Evolutionary conservation across 1,140 invertebrate genomes (phyloP), one percentile per base, ranked within the genome.

Genomic region (Dreissena rostriformis): DNA sequence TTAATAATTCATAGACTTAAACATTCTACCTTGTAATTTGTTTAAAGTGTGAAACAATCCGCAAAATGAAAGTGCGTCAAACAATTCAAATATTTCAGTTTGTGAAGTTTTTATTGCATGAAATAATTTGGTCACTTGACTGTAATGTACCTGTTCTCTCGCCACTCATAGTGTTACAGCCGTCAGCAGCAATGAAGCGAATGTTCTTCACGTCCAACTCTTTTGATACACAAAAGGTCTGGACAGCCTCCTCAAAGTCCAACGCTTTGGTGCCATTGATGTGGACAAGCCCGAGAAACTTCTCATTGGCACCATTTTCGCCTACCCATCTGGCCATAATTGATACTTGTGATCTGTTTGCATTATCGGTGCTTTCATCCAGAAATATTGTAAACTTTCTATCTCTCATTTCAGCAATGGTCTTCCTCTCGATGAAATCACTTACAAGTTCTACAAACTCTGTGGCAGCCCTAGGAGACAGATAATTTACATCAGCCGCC

Each of bases 141-240:
- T 8, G 6, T 66, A 28, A 61, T n/a, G 39, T 76, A 80, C 78
- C 84, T 55, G n/a, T 68, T n/a, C 68, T 77, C 49, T 76, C 51
- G 1, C 71, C 77, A 57, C 72, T 85, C 77, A 76, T 85, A 17
- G 77, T 85, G 29, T 70, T 81, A 53, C 53, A 77, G 2, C 84
- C 84, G 76, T 85, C 77, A 28, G 76, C 52, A 22, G 17, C 84
- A 10, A 81, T 53, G 28, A 85, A 85, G 17, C 84, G 52, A 4
- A 74, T 24, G 28, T 81, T 76, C 12, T 11, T 55, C 1, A 68
- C 11, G 11, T 80, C 26, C 2, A 85, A 7, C 14, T 24, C 63
- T 52, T 85, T 67, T 67, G 12, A 67, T 67, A 11, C 14, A 19
- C n/a, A 15, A 39, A 28, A 75, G 10, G 53, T 73, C 14, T 28